Evolutionary conservation across 2,113 vertebrate species (phyloP).

Genomic region (Martes martes): DNA sequence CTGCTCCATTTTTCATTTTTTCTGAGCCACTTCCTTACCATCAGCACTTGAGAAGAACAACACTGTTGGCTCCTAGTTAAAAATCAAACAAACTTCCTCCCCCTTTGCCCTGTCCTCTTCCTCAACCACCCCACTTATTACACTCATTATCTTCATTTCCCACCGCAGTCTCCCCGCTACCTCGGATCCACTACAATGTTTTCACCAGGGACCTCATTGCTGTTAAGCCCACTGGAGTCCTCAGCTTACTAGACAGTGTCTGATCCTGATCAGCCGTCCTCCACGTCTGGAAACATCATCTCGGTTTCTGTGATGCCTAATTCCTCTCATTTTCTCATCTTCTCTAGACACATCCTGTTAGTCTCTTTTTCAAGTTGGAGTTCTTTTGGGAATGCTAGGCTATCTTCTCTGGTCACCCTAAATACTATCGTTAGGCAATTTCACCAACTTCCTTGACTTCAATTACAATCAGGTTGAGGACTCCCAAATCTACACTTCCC

Average conservation of each 20-base stretch:
- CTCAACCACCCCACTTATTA: not conserved
- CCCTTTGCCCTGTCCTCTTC: not conserved
- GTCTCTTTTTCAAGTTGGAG: not conserved
- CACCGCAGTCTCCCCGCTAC: not conserved
- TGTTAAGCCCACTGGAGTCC: not conserved
- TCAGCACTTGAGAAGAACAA: fast-evolving
- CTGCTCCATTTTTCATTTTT: not conserved
- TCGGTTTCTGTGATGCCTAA: not conserved
- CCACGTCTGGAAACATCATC: not conserved
- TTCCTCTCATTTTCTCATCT: not conserved
- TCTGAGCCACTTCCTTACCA: not conserved
- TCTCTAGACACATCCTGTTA: not conserved
- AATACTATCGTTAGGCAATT: not conserved
- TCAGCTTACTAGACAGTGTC: not conserved
- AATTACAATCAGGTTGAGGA: not conserved
- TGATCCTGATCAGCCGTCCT: not conserved
- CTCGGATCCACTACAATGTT: not conserved
- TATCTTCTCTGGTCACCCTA: not conserved
- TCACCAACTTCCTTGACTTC: not conserved
- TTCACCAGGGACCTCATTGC: not conserved
- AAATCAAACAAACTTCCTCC: not conserved
- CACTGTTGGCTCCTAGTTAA: not conserved
- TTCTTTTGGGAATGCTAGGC: not conserved
- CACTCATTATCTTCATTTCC: not conserved
- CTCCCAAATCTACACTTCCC: not conserved